Evolutionary conservation across 2,113 vertebrate genomes (phyloP).

Genomic region (Naja naja): DNA sequence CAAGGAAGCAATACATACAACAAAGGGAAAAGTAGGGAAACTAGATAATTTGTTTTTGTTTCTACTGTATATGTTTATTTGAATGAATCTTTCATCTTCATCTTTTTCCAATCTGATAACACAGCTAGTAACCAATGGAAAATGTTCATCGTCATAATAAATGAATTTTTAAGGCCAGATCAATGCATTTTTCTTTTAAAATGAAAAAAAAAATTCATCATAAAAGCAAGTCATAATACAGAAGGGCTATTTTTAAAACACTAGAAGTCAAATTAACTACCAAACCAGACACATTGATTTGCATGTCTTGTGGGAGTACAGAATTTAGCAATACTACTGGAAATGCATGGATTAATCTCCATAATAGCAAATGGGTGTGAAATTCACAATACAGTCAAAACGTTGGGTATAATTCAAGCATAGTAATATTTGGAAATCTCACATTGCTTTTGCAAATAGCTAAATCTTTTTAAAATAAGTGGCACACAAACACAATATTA

Average conservation of each 20-base stretch:
- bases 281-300: not conserved
- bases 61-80: not conserved
- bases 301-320: not conserved
- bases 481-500: not conserved
- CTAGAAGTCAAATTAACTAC: not conserved
- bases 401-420: not conserved
- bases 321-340: not conserved
- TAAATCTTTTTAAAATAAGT: not conserved
- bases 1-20: not conserved
- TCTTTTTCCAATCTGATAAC: constrained; percentile 3
- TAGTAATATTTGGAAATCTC: not conserved
- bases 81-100: constrained; percentile 24
- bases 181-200: not conserved
- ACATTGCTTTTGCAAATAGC: not conserved
- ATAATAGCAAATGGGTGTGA: not conserved
- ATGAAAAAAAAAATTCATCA: not conserved
- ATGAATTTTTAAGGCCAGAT: not conserved
- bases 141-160: constrained; percentile 13
- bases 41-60: not conserved
- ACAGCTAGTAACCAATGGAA: constrained; percentile 12
- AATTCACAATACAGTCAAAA: not conserved
- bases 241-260: not conserved
- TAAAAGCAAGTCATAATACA: not conserved
- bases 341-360: not conserved
- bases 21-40: not conserved